Base-by-base conservation (phyloP, 2,888 invertebrate species). In the Clanis bilineata region DNA sequence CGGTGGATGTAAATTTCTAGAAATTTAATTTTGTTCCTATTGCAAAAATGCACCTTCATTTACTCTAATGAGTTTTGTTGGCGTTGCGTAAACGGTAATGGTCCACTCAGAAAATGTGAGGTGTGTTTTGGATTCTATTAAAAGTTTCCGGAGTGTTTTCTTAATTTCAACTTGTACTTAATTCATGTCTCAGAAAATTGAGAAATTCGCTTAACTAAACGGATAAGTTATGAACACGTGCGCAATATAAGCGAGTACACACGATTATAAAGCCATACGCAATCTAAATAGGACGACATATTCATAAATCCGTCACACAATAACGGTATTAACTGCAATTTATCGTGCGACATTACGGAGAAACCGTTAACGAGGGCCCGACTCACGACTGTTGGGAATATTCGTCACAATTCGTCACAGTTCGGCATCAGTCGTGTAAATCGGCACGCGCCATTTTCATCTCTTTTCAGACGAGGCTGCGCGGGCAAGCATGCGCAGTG, bases 291-390 rank as follows among this genome's bases (percentile, higher is more conserved):
- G 77, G 74, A 72, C 67, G 73, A 74, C 78, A 76, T 79, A 77
- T 73, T 64, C 72, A 80, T 84, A 81, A 83, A 82, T 85, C 79
- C 76, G 72, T 72, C 77, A 77, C 77, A 83, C 83, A 86, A 87
- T 88, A 86, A 85, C 82, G 81, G 81, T 86, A 88, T 89, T 87
- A 88, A 85, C 85, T 74, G 75, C 86, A 85, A 88, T 88, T 90
- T 89, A 88, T 86, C 79, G 77, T 75, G 77, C 79, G 81, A 80
- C 81, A 77, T 84, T 77, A 77, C 80, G 66, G 74, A 72, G 78
- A 74, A 78, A 76, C 80, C 77, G 80, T 82, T 87, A 88, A 88
- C 89, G 85, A 86, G 86, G 69, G 71, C 28, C 78, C 74, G 78
- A 77, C 77, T 77, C 76, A 28, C 22, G 44, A 22, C 47, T 47